These are phyloP conservation scores for Agrenia bidenticulata DNA, from an alignment of 2,888 invertebrate genomes.

Conservation along the genomic window DNA sequence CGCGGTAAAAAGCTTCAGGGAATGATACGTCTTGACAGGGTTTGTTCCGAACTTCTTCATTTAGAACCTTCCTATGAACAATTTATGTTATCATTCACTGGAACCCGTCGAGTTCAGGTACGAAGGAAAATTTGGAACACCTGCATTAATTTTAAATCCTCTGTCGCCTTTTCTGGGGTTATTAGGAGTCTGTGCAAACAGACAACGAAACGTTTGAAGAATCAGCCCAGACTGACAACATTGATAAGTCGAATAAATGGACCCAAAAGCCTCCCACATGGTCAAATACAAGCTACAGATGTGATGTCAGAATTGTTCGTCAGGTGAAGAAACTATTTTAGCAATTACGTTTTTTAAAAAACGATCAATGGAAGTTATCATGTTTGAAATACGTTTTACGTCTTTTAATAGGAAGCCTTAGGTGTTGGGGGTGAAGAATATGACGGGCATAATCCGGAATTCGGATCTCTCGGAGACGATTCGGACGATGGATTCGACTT, in stretches of 20 bases:
- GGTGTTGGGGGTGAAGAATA: conserved; percentile 35
- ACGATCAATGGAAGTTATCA: no score
- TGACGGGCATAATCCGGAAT: conserved; percentile 19
- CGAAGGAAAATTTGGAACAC: no score
- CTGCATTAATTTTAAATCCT: no score
- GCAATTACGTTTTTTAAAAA: not conserved
- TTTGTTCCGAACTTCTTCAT: conserved; percentile 37
- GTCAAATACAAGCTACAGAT: conserved; percentile 34
- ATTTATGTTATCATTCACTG: conserved; percentile 44
- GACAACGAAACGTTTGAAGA: conserved; percentile 42
- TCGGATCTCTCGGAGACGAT: conserved; percentile 5
- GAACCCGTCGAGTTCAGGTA: conserved; percentile 38
- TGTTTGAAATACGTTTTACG: not conserved
- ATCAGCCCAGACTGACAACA: conserved; percentile 42
- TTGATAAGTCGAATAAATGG: conserved; percentile 38
- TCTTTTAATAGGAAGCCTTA: conserved; percentile 30
- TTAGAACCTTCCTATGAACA: conserved; percentile 45
- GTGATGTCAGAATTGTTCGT: conserved; percentile 31
- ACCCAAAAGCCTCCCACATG: conserved; percentile 50
- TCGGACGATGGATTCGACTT: conserved; percentile 29
- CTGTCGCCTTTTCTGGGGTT: not conserved
- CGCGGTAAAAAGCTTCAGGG: conserved; percentile 41
- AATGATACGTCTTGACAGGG: conserved; percentile 43
- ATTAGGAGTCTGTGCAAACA: conserved; percentile 43
- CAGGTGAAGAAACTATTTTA: conserved; percentile 11